These are phyloP conservation scores for Macrosiphum euphorbiae DNA, from an alignment of 2,888 invertebrate species.

Conservation along the genomic window DNA sequence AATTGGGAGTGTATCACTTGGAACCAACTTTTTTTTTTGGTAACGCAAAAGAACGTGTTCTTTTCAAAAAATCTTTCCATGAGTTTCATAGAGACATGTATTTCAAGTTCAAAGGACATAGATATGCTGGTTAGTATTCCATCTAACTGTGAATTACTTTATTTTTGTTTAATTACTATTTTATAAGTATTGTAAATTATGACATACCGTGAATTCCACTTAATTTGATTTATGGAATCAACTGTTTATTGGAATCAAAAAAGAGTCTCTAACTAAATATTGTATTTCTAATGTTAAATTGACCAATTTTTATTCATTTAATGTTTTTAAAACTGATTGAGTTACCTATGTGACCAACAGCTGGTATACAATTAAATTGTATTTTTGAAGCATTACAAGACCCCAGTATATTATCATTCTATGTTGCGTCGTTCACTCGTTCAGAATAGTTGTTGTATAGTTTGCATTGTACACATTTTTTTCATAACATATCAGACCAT, in stretches of 20 bases:
- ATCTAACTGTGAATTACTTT: not conserved
- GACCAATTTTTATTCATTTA: not conserved
- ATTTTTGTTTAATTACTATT: not conserved
- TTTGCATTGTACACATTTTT: not conserved
- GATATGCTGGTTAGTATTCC: slow-evolving; percentile 72
- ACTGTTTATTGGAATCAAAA: not conserved
- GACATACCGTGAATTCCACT: not conserved
- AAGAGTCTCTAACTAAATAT: not conserved
- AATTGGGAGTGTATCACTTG: slow-evolving; percentile 71
- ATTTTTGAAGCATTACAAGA: not conserved
- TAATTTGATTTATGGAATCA: not conserved
- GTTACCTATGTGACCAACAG: not conserved
- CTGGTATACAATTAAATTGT: not conserved
- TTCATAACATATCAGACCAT: no score
- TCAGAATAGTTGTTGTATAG: not conserved
- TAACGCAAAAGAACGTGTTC: slow-evolving; percentile 72
- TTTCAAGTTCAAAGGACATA: slow-evolving; percentile 72
- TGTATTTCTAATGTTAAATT: not conserved
- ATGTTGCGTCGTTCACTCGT: not conserved
- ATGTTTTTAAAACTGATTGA: not conserved
- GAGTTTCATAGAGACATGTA: slow-evolving; percentile 72
- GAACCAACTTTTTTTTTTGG: slow-evolving; percentile 73
- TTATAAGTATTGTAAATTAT: not conserved
- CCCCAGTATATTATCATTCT: not conserved
- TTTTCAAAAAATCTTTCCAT: slow-evolving; percentile 72